phyloP scores from a whole-genome alignment of 2,113 vertebrate species.

The Gracilinanus agilis region DNA sequence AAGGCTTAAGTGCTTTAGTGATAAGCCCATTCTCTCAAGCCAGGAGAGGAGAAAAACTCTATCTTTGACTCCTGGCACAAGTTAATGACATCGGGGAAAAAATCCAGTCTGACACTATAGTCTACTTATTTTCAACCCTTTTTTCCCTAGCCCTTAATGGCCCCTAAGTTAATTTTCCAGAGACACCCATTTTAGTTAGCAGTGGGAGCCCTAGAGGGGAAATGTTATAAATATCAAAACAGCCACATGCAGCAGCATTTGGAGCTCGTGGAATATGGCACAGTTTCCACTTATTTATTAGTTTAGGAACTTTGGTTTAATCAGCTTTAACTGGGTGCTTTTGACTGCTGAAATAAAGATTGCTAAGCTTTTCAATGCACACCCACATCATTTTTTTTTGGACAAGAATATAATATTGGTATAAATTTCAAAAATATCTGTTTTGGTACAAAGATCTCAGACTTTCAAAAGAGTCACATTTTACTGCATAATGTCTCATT shows the following conservation, averaged over 20 bases:
- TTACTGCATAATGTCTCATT: neutral
- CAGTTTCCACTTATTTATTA: conserved; percentile 67
- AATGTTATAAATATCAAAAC: conserved; percentile 47
- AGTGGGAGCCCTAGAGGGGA: conserved; percentile 11
- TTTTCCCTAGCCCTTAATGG: conserved; percentile 6
- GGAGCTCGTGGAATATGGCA: conserved; percentile 61
- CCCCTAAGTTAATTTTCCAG: conserved; percentile 48
- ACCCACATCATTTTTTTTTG: conserved; percentile 72
- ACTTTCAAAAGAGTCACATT: neutral
- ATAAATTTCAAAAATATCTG: conserved; percentile 78
- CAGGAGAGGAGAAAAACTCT: neutral
- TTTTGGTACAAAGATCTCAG: neutral
- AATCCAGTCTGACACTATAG: neutral
- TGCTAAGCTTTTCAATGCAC: conserved; percentile 63
- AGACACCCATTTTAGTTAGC: conserved; percentile 36
- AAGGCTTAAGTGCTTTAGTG: fast-evolving
- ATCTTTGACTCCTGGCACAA: conserved; percentile 9
- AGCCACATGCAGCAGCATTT: conserved; percentile 13
- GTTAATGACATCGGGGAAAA: neutral
- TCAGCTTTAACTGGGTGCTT: conserved; percentile 55
- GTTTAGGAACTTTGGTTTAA: conserved; percentile 64
- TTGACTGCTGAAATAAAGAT: conserved; percentile 73
- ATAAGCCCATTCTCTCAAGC: neutral
- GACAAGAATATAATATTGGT: conserved; percentile 77
- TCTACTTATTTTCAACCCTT: neutral